Base-by-base conservation (phyloP, 2,113 vertebrate species). In the Cercocebus atys region DNA sequence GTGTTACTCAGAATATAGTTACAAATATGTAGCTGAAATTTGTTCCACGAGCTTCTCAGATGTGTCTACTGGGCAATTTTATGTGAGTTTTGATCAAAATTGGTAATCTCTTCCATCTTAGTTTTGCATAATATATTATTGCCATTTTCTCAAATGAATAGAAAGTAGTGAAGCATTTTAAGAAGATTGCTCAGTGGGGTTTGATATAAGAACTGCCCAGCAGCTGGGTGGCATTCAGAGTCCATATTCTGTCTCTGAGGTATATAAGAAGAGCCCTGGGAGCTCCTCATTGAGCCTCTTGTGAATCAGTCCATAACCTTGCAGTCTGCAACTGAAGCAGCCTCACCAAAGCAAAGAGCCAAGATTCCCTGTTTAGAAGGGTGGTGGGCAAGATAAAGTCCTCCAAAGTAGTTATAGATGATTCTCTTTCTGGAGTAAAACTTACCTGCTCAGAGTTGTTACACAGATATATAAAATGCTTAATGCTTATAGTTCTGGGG, bases 31-130 rank as follows among this genome's bases (percentile, higher is more conserved):
- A 47, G 55, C 43, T 95, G 66, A 80, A 0, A 76, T 95, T 82
- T 95, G 25, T 94, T 57, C 61, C 27, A 38, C 61, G 12, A 85
- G 35, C 52, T 35, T 96, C 76, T 61, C 18, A 87, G 30, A 50
- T 96, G 61, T 45, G 89, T 88, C 10, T 88, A 5, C 11, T 66
- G 52, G 86, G 32, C 18, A 93, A n/a, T 84, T 57, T 87, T 70
- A 89, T 70, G 30, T 93, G 47, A 75, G 6, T 27, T 93, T 84
- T 47, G 83, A 92, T 43, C 38, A 86, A 88, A 91, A 52, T 93
- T 73, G 38, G 27, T 96, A 89, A 75, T 57, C 47, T 47, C 70
- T 95, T 97, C 12, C 38, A 13, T 94, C 47, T 79, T 79, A 93
- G 55, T 92, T 95, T 94, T 92, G 16, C 9, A 73, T 8, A 81